Evolutionary conservation across 2,113 vertebrate genomes (phyloP).

Genomic region (Pantherophis guttatus): DNA sequence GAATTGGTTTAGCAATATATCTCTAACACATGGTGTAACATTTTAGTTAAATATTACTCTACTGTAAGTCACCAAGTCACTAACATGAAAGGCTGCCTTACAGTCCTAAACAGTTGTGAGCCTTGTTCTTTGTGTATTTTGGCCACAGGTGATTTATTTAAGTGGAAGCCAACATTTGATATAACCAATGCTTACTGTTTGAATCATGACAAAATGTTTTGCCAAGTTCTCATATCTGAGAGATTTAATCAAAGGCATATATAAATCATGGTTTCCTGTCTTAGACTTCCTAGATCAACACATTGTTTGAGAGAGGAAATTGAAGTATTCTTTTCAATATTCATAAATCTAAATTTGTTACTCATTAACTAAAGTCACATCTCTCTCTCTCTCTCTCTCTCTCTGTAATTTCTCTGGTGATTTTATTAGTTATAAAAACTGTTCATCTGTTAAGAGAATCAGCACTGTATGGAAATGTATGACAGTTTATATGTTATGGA

Average conservation of each 20-base stretch:
- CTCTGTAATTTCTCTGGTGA: conserved; percentile 19
- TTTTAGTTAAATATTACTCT: not conserved
- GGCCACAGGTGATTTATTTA: not conserved
- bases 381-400: not conserved
- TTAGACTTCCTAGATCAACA: conserved; percentile 43
- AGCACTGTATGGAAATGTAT: not conserved
- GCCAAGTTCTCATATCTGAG: not conserved
- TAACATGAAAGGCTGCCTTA: not conserved
- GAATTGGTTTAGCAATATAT: not conserved
- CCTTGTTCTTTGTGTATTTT: conserved; percentile 2
- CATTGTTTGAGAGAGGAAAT: conserved; percentile 50
- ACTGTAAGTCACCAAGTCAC: not conserved
- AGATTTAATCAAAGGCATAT: conserved; percentile 15
- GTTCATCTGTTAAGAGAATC: conserved; percentile 4
- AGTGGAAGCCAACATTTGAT: conserved; percentile 7
- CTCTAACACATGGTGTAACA: not conserved
- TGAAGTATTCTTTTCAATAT: conserved; percentile 48
- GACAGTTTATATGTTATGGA: not conserved
- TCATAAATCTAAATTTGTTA: conserved; percentile 58
- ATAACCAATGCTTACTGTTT: not conserved
- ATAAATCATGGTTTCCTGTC: conserved; percentile 1
- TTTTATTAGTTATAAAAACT: conserved; percentile 21
- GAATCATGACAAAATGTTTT: not conserved
- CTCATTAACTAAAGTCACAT: conserved; percentile 51
- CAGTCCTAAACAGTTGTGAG: not conserved